phyloP scores from a whole-genome alignment of 2,888 invertebrate species.

The Scaeva pyrastri region DNA sequence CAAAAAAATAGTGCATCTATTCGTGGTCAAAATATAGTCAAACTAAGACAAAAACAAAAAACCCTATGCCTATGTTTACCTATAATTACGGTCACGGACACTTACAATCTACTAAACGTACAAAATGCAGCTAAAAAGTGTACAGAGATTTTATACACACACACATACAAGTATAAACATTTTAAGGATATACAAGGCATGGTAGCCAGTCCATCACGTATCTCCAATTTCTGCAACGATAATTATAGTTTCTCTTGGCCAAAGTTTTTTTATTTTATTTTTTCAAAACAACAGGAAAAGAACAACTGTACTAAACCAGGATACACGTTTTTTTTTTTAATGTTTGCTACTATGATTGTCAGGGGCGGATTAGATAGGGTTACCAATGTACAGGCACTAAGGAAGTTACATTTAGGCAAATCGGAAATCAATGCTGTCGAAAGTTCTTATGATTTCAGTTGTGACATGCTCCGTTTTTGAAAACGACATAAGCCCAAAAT shows the following conservation, averaged over 20 bases:
- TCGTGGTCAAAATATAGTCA: background rate
- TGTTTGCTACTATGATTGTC: background rate
- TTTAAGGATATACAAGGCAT: conserved; percentile 50
- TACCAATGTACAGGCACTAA: too few relatives aligned
- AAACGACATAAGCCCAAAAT: too few relatives aligned
- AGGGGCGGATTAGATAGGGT: background rate
- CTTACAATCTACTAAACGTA: conserved; percentile 31
- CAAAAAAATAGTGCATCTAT: background rate
- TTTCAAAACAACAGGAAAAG: conserved; percentile 28
- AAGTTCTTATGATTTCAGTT: too few relatives aligned
- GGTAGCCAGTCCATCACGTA: conserved; percentile 53
- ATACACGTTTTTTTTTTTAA: conserved; percentile 28
- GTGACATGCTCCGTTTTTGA: too few relatives aligned
- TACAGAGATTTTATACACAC: conserved; percentile 17
- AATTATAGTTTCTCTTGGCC: conserved; percentile 36
- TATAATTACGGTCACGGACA: conserved; percentile 70
- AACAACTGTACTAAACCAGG: conserved; percentile 16
- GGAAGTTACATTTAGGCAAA: too few relatives aligned
- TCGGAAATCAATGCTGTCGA: too few relatives aligned
- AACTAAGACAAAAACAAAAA: conserved; percentile 21
- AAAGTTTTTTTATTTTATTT: too few relatives aligned
- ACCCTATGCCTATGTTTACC: conserved; percentile 43
- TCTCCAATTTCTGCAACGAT: conserved; percentile 63
- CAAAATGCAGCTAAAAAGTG: conserved; percentile 44
- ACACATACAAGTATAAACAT: background rate